Conservation (phyloP, 2,888 invertebrate species). For the Buathra laborator region DNA sequence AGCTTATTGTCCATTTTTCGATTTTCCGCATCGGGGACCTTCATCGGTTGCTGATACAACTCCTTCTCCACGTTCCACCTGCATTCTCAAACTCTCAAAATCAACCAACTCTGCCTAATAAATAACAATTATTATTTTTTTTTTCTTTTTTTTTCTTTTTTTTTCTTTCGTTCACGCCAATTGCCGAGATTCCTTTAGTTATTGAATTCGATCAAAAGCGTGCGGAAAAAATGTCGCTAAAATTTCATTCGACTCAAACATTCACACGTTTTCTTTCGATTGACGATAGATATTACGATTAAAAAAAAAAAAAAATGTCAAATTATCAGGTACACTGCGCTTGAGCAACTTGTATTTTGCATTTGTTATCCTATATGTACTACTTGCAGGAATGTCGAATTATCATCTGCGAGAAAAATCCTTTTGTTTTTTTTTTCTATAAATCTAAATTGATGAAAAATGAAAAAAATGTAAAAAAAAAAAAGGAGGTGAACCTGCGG, state of each 20-base stretch:
- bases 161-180: constrained; percentile 73
- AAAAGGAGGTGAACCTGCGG: neutral
- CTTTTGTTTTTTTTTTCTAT: neutral
- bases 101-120: constrained; percentile 63
- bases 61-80: constrained; percentile 76
- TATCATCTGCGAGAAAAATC: neutral
- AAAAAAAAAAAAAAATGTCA: neutral
- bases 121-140: neutral
- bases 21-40: constrained; percentile 80
- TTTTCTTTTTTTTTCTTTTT: neutral
- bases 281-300: too few species aligned
- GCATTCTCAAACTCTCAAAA: constrained; percentile 79
- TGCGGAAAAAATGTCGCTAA: neutral
- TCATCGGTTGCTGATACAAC: constrained; percentile 78
- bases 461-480: neutral
- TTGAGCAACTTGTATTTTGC: constrained; percentile 43
- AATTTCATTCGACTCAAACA: neutral
- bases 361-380: constrained; percentile 5
- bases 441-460: neutral
- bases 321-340: constrained; percentile 57
- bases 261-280: neutral
- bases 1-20: constrained; percentile 84
- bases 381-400: constrained; percentile 54
- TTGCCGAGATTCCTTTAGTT: constrained; percentile 66
- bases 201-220: neutral